These are phyloP conservation scores for Sminthurides aquaticus DNA, from an alignment of 2,888 invertebrate genomes.

Conservation along the genomic window DNA sequence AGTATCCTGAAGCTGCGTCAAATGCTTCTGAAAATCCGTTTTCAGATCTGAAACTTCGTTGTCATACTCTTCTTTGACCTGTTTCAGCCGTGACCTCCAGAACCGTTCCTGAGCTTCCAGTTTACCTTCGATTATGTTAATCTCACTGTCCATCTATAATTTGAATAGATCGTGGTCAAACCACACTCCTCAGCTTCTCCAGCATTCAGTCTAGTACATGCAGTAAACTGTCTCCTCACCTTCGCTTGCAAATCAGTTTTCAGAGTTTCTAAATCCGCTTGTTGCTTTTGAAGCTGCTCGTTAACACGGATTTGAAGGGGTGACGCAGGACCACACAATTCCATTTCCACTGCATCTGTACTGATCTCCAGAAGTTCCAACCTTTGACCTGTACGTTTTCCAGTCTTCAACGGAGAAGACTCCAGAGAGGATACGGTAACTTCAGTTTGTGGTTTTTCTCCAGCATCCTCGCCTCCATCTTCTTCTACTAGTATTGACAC, in stretches of 20 bases:
- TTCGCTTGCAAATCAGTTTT: constrained; percentile 7
- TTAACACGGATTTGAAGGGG: neutral
- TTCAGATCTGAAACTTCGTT: neutral
- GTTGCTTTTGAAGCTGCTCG: constrained; percentile 16
- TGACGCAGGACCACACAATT: neutral
- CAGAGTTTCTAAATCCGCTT: constrained; percentile 9
- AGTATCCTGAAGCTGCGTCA: neutral
- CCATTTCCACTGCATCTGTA: neutral
- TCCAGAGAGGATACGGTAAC: neutral
- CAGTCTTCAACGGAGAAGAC: neutral
- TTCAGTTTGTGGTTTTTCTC: too few relatives aligned
- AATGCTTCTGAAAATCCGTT: neutral
- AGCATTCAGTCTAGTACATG: too few relatives aligned
- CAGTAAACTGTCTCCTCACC: constrained; percentile 8
- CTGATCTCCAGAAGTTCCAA: neutral
- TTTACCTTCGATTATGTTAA: constrained; percentile 14
- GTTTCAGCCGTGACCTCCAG: constrained; percentile 29
- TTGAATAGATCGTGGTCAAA: neutral
- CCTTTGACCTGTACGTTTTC: neutral
- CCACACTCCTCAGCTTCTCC: neutral
- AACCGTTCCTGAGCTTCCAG: constrained; percentile 32
- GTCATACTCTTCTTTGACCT: constrained; percentile 25
- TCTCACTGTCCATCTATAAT: constrained; percentile 17
- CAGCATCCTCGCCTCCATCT: neutral
- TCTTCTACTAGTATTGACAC: neutral